Evolutionary conservation across 2,797 vertebrate species (phyloP).

Genomic region (Chloroceryle inda): DNA sequence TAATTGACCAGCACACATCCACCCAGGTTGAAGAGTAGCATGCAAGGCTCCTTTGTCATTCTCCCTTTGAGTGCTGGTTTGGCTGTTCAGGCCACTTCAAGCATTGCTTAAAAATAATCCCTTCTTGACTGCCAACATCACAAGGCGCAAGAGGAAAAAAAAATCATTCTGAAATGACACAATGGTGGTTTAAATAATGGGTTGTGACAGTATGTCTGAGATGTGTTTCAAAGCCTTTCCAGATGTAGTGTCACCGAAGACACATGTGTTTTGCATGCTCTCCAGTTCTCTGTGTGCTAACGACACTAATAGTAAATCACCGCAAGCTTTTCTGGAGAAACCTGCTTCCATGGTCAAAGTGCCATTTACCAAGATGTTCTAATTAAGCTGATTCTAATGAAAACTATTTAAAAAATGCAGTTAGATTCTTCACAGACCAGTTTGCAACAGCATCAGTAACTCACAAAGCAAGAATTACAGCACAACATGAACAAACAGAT

Average conservation of each 20-base stretch:
- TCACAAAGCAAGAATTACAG: not conserved
- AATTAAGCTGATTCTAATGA: not conserved
- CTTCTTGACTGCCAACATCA: constrained; percentile 19
- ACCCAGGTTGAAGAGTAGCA: not conserved
- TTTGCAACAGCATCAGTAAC: not conserved
- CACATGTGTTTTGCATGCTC: not conserved
- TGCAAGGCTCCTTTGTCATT: not conserved
- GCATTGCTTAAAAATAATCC: constrained; percentile 33
- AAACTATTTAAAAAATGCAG: not conserved
- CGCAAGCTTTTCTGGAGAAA: not conserved
- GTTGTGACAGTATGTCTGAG: constrained; percentile 41
- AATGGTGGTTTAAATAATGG: constrained; percentile 12
- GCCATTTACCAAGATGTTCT: not conserved
- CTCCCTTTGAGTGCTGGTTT: accelerated
- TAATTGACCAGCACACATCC: accelerated
- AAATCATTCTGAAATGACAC: constrained; percentile 6
- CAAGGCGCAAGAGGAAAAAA: not conserved
- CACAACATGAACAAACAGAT: not conserved
- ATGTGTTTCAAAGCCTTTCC: not conserved
- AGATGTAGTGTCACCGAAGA: not conserved
- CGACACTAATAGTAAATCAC: not conserved
- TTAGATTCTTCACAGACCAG: not conserved
- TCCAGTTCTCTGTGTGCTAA: not conserved
- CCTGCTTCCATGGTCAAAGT: not conserved
- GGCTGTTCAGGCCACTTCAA: not conserved